Evolutionary conservation across 2,888 invertebrate genomes (phyloP), one percentile per base, ranked within the genome.

Genomic region (Rosalia funebris): DNA sequence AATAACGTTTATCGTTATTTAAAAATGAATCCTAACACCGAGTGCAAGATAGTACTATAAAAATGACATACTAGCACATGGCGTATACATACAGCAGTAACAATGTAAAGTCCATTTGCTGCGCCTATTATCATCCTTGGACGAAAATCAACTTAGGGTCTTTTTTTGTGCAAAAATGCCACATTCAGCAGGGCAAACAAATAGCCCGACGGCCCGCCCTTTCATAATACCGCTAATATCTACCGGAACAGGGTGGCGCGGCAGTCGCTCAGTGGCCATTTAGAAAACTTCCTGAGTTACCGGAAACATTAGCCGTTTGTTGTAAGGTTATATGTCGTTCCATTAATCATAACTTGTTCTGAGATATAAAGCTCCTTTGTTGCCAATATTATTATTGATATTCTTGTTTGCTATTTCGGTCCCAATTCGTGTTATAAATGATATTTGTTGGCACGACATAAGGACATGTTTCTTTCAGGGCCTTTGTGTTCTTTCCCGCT

Each of bases 231-330:
- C 70, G 74, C 77, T 80, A 81, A 81, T 80, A 79, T 75, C 76
- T 77, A 70, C 77, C 77, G 79, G 80, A 79, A 80, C 71, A 76
- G 76, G 78, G 77, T 76, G 78, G 79, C 78, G 77, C 74, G 74
- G 71, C 68, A 60, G 62, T 72, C 68, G 72, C 63, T 65, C 73
- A 71, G 73, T 71, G 73, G 76, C 79, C 79, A 80, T 80, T 80
- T 81, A 80, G 77, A 74, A 74, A 76, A 77, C 77, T 80, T 81
- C 81, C 81, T 78, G 78, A 73, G 75, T 74, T 76, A 77, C 79
- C 77, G 80, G 79, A 81, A 80, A 80, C 81, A 81, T 81, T 81
- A 80, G 79, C 77, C 78, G 72, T 76, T 78, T 76, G 75, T 79
- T 78, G 74, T 76, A 71, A 71, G 78, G 74, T 79, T 77, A 76